Evolutionary conservation across 2,113 vertebrate genomes (phyloP).

Genomic region (Hirundichthys speculiger): DNA sequence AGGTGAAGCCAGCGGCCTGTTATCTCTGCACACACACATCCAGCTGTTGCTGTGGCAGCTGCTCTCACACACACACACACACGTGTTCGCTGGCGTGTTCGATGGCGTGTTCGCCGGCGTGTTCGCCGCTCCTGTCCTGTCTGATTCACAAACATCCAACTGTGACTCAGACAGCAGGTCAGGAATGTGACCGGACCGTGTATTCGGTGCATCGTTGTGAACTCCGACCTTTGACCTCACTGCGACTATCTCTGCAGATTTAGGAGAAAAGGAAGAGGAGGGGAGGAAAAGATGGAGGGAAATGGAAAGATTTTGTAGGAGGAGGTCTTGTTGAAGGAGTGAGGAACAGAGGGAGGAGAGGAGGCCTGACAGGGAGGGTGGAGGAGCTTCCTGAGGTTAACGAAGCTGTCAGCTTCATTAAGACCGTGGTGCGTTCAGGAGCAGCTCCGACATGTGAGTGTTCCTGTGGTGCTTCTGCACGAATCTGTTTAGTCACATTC

Average conservation of each 20-base stretch:
- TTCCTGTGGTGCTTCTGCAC: too few species aligned
- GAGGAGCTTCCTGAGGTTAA: slow-evolving; percentile 47
- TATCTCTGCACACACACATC: slow-evolving; percentile 20
- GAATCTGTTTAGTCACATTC: too few species aligned
- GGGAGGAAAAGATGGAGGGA: background rate
- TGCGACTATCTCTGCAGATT: slow-evolving; percentile 4
- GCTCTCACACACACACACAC: slow-evolving; percentile 23
- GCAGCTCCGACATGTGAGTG: background rate
- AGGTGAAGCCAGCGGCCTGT: slow-evolving; percentile 16
- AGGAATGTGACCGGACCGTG: slow-evolving; percentile 15
- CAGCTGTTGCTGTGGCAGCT: slow-evolving; percentile 46
- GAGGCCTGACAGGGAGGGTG: slow-evolving; percentile 1
- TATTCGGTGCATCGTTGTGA: slow-evolving; percentile 29
- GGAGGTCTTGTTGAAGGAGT: background rate
- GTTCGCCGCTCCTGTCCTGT: slow-evolving; percentile 24
- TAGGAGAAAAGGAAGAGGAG: background rate
- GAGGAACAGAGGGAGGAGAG: background rate
- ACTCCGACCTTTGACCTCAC: slow-evolving; percentile 42
- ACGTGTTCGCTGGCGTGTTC: background rate
- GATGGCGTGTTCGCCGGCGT: background rate
- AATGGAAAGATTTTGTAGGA: background rate
- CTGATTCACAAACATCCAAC: slow-evolving; percentile 15
- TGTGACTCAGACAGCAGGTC: background rate
- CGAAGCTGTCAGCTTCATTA: slow-evolving; percentile 64
- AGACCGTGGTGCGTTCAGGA: background rate